Evolutionary conservation across 2,113 vertebrate species (phyloP), one percentile per base, ranked within the genome.

Genomic region (Condylura cristata): DNA sequence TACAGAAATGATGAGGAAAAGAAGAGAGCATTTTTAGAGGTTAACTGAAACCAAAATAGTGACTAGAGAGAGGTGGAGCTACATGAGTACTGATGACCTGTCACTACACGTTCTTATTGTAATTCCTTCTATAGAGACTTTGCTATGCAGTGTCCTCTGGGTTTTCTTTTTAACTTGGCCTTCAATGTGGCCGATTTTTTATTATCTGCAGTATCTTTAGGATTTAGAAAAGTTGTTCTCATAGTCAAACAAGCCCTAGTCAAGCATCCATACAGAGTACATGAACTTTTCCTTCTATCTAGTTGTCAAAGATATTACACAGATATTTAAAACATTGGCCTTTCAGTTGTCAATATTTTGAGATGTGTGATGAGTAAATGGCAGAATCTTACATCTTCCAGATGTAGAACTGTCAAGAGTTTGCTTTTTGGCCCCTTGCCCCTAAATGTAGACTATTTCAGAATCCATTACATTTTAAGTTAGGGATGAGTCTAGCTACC

Each of bases 391-490:
- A 48, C 17, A 8, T 92, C 90, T 75, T 89, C 85, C n/a, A 48
- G 22, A 32, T 11, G 74, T 56, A 75, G 74, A 82, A 92, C 86
- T 92, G 89, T 75, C 44, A 56, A 78, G 34, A 53, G 32, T 96
- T 53, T 70, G 18, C 20, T 63, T 80, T 75, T 60, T 79, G 63
- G 58, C 3, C 60, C 70, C 65, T 56, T 26, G 1, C 22, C 20
- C n/a, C 39, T 37, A 81, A 61, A 78, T 34, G 60, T 56, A 75
- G 60, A 80, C 56, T n/a, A 53, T 91, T 88, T 93, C 53, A 91
- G 86, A 90, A 84, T 89, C 79, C 71, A 83, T 93, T 81, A 83
- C 44, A 72, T 75, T 91, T 92, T 84, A 92, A 91, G 60, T 86
- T 87, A 72, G 94, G 74, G 41, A 72, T 70, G 70, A 95, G 14